Percentiles rank a stretch among this genome's conserved stretches.
These are phyloP conservation scores for Speoplatyrhinus poulsoni DNA, from an alignment of 2,113 vertebrate genomes.

Conservation along the genomic window DNA sequence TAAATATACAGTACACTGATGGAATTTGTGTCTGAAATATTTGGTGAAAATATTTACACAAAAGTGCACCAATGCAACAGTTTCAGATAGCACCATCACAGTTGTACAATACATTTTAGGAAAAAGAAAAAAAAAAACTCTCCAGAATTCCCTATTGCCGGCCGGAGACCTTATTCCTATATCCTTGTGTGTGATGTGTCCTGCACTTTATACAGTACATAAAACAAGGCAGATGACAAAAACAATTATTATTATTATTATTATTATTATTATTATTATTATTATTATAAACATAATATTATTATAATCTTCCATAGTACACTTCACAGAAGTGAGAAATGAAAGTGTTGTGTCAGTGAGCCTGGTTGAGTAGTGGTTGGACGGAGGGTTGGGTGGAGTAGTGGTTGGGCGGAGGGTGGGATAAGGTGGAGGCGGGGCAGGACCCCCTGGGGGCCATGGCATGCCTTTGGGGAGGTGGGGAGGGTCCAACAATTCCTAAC, in stretches of 20 bases:
- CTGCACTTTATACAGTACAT: constrained; percentile 70
- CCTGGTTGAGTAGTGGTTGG: constrained; percentile 94
- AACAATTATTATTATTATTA: constrained; percentile 65
- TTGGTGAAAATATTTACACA: constrained; percentile 60
- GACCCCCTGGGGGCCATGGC: neutral
- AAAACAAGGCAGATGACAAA: too few relatives aligned
- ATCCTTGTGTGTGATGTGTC: constrained; percentile 42
- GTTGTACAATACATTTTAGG: constrained; percentile 5
- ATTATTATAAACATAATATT: constrained; percentile 82
- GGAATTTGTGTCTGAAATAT: constrained; percentile 39
- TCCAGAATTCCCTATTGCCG: neutral
- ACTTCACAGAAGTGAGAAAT: constrained; percentile 99
- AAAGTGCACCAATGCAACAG: constrained; percentile 64
- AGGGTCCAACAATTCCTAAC: constrained; percentile 13
- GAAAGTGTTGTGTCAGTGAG: constrained; percentile 86
- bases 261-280: constrained; percentile 65
- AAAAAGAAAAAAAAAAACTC: constrained; percentile 6
- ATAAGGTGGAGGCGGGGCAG: constrained; percentile 40
- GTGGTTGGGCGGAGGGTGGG: constrained; percentile 71
- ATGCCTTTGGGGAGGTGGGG: constrained; percentile 68
- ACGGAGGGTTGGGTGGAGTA: constrained; percentile 77
- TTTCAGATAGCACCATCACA: constrained; percentile 57
- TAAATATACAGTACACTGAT: constrained; percentile 75
- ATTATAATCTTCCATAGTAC: constrained; percentile 81
- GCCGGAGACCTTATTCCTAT: constrained; percentile 9